Base-by-base conservation (phyloP, 2,888 invertebrate species). In the Caenorhabditis becei region DNA sequence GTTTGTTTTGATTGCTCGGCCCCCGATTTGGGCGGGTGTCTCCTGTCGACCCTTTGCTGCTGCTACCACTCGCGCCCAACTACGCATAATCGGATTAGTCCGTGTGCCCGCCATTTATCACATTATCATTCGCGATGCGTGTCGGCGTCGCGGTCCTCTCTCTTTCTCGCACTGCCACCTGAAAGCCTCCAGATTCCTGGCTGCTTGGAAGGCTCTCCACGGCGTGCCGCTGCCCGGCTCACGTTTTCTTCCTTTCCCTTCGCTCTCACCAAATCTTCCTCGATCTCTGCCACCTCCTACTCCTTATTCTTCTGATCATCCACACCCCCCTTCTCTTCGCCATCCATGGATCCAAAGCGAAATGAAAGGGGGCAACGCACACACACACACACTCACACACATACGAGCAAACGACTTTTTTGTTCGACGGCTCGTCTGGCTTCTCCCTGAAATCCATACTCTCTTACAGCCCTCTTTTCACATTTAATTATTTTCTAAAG, bases 401-500 rank as follows among this genome's bases (percentile, higher is more conserved):
- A 49, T 37, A 53, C 54, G 59, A 44, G 59, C 74, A 74, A 74
- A 65, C 74, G 65, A 74, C 65, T 74, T 74, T 74, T 74, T 74
- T 74, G 74, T 74, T 65, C 74, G 59, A 66, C 58, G 65, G 59
- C 53, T 37, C 47, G 75, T 75, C 75, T 51, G 28, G 32, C n/a
- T 37, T 56, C 75, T 70, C 77, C 16, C 53, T 18, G 63, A 77
- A 69, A 67, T 77, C 56, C 77, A 58, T 70, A 72, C 69, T 67
- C 62, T 74, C 70, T 77, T 37, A 35, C 71, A 58, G 56, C 58
- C 72, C 67, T 65, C 66, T 75, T 80, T 70, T 70, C 70, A 63
- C 65, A 79, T 62, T 65, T 72, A 62, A 72, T 71, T 71, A 71
- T 79, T 71, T 71, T 67, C 71, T 79, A 75, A 75, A 75, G 75